phyloP scores from a whole-genome alignment of 2,888 invertebrate species.

The Hydroisotoma schaefferi region DNA sequence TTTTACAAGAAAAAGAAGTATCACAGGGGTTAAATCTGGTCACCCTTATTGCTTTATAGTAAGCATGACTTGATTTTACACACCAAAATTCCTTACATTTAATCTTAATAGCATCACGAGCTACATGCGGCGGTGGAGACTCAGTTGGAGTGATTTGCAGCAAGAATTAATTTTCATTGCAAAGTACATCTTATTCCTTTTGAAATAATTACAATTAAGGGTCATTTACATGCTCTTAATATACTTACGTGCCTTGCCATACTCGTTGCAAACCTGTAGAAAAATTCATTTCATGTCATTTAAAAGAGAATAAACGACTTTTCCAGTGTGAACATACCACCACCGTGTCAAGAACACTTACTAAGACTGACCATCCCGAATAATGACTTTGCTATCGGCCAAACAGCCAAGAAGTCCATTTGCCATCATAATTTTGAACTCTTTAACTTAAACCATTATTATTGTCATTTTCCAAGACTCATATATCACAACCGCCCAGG shows the following conservation, averaged over 20 bases:
- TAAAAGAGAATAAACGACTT: slow-evolving; percentile 7
- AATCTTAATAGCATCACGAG: slow-evolving; percentile 19
- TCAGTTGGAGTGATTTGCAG: slow-evolving; percentile 24
- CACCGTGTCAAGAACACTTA: slow-evolving; percentile 12
- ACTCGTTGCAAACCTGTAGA: slow-evolving; percentile 5
- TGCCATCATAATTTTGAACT: slow-evolving; percentile 8
- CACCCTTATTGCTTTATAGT: no score
- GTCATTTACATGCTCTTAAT: slow-evolving; percentile 33
- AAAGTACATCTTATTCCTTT: slow-evolving; percentile 23
- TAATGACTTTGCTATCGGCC: neutral
- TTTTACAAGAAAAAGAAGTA: no score
- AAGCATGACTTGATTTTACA: neutral
- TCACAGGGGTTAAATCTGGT: no score
- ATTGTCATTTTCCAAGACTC: slow-evolving; percentile 7
- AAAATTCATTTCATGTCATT: slow-evolving; percentile 20
- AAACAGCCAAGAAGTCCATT: neutral
- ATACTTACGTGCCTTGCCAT: slow-evolving; percentile 19
- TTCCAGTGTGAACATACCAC: slow-evolving; percentile 31
- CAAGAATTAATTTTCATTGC: slow-evolving; percentile 13
- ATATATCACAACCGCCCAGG: slow-evolving; percentile 5
- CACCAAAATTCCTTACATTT: neutral
- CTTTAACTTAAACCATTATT: slow-evolving; percentile 5
- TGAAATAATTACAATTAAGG: slow-evolving; percentile 24
- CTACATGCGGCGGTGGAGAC: slow-evolving; percentile 4
- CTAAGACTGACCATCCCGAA: neutral